Base-by-base conservation (phyloP, 2,797 vertebrate genomes). In the Eremophila alpestris region DNA sequence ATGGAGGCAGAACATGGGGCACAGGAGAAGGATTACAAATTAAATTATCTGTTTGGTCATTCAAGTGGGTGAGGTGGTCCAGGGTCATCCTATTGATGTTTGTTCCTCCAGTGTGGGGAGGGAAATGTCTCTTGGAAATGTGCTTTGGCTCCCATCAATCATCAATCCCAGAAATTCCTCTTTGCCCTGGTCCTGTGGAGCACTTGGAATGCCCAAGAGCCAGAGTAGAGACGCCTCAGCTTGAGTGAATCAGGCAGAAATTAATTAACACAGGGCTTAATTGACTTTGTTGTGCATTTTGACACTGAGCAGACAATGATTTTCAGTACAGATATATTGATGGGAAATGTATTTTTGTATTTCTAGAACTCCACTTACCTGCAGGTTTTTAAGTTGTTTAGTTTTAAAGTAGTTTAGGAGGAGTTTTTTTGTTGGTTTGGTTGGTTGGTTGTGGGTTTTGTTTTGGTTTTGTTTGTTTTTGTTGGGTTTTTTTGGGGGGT, bases 21-120 rank as follows among this genome's bases (percentile, higher is more conserved):
- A 36, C 6, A 6, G 9, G 36, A 41, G 34, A 59, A 46, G 46
- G 34, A 34, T 68, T 43, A 2, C 16, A 24, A 54, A 38, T 17
- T 26, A 58, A 85, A 60, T 30, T 1, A 4, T 43, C 17, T 74
- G 1, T 67, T 48, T 48, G 58, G 14, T 54, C 2, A 26, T 41
- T 41, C 7, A 34, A 27, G 30, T 4, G 32, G 18, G 7, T 11
- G 32, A 52, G 26, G 18, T 34, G 36, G 16, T n/a, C 23, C 11
- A 7, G 36, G 67, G 26, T 6, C 1, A 0, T 21, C 5, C 1
- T 8, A 3, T 5, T 5, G 52, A 45, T 27, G 38, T 36, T 83
- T 23, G 26, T 20, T 59, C 27, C 74, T 32, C 51, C 32, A 13
- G 34, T 3, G 1, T 24, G 41, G 22, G 43, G 55, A 60, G 14